phyloP scores from a whole-genome alignment of 2,888 invertebrate species.

The Asteroscopus sphinx region DNA sequence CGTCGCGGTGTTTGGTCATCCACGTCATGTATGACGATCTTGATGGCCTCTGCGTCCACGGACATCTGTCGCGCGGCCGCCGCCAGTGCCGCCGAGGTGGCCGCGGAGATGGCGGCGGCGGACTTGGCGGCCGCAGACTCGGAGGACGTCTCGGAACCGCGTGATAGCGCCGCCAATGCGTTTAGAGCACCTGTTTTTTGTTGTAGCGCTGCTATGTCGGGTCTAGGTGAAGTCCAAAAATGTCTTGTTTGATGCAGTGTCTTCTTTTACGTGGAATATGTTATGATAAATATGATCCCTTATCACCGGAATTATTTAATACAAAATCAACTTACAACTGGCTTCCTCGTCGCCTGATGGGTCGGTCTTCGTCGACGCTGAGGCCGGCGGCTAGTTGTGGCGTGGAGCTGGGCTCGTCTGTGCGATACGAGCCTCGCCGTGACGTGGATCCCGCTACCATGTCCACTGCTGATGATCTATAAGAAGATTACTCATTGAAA shows the following conservation, averaged over 20 bases:
- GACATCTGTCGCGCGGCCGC: constrained; percentile 95
- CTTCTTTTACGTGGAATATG: no score
- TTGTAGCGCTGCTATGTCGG: constrained; percentile 92
- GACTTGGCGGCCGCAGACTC: constrained; percentile 77
- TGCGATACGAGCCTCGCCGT: constrained; percentile 91
- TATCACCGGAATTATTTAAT: no score
- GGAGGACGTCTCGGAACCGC: constrained; percentile 75
- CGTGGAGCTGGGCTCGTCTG: constrained; percentile 89
- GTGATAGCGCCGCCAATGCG: constrained; percentile 80
- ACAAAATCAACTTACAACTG: constrained; percentile 93
- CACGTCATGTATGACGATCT: constrained; percentile 97
- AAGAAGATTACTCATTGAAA: no score
- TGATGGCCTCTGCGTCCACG: constrained; percentile 97
- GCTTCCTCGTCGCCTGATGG: constrained; percentile 94
- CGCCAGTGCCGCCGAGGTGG: constrained; percentile 86
- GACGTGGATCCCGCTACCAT: constrained; percentile 93
- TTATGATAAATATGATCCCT: no score
- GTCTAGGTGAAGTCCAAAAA: constrained; percentile 84
- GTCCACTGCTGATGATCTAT: constrained; percentile 95
- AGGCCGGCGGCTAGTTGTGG: constrained; percentile 87
- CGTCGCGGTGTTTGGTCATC: constrained; percentile 94
- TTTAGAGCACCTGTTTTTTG: constrained; percentile 90
- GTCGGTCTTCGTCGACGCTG: constrained; percentile 93
- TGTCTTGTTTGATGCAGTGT: background rate
- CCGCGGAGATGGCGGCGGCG: constrained; percentile 77